These are phyloP conservation scores for Micronycteris hirsuta DNA, from an alignment of 2,113 vertebrate species.

Conservation along the genomic window DNA sequence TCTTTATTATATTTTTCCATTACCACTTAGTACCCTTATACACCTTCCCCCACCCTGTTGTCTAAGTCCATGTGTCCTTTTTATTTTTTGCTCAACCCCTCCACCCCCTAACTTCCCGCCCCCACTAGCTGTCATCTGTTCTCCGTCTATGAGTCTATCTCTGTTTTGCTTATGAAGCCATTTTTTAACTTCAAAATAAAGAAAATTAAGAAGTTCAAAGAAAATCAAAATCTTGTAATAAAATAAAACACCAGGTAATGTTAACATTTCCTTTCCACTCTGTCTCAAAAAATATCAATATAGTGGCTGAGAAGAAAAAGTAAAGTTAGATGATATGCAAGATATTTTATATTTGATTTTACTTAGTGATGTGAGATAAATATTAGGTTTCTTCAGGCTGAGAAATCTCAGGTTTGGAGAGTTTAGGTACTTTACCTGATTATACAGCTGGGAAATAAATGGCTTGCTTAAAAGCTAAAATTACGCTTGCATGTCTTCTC, in stretches of 20 bases:
- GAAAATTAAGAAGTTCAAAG: not conserved
- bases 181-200: not conserved
- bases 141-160: too few relatives aligned
- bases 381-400: not conserved
- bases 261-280: not conserved
- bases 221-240: not conserved
- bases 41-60: too few relatives aligned
- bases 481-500: not conserved
- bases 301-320: not conserved
- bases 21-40: too few relatives aligned
- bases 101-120: too few relatives aligned
- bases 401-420: slow-evolving; percentile 4
- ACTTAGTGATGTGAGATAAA: not conserved
- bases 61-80: too few relatives aligned
- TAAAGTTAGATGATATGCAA: not conserved
- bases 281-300: not conserved
- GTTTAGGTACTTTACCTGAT: not conserved
- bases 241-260: not conserved
- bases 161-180: too few relatives aligned
- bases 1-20: too few relatives aligned
- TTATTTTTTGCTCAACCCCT: too few relatives aligned
- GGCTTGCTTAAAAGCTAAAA: not conserved
- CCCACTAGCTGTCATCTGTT: too few relatives aligned
- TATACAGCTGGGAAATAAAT: not conserved
- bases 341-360: not conserved